phyloP scores from a whole-genome alignment of 2,797 vertebrate genomes.

The Euthynnus affinis region DNA sequence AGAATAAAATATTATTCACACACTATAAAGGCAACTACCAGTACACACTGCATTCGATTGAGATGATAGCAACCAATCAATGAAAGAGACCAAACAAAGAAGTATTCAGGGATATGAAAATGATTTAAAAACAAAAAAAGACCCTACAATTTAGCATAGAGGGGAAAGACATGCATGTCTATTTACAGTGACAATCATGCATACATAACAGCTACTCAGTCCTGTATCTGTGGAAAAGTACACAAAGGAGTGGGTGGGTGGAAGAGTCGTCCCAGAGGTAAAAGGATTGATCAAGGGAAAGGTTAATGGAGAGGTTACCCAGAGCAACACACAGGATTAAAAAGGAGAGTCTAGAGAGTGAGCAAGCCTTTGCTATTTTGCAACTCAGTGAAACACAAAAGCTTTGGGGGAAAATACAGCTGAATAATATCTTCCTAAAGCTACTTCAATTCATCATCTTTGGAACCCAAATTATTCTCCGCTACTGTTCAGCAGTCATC shows the following conservation, averaged over 20 bases:
- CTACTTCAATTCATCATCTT: neutral
- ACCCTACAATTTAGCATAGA: neutral
- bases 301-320: constrained; percentile 4
- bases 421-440: neutral
- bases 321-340: neutral
- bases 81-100: neutral
- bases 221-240: neutral
- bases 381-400: neutral
- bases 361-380: neutral
- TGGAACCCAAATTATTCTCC: neutral
- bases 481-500: neutral
- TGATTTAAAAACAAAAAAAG: neutral
- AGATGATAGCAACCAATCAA: neutral
- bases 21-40: neutral
- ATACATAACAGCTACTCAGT: neutral
- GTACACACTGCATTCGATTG: neutral
- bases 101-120: neutral
- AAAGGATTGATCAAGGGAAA: constrained; percentile 9
- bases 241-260: neutral
- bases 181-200: neutral
- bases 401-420: neutral
- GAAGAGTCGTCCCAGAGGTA: neutral
- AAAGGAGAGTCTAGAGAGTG: neutral
- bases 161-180: neutral
- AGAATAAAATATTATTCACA: neutral